Evolutionary conservation across 2,888 invertebrate genomes (phyloP), one percentile per base, ranked within the genome.

Genomic region (Diadromus collaris): DNA sequence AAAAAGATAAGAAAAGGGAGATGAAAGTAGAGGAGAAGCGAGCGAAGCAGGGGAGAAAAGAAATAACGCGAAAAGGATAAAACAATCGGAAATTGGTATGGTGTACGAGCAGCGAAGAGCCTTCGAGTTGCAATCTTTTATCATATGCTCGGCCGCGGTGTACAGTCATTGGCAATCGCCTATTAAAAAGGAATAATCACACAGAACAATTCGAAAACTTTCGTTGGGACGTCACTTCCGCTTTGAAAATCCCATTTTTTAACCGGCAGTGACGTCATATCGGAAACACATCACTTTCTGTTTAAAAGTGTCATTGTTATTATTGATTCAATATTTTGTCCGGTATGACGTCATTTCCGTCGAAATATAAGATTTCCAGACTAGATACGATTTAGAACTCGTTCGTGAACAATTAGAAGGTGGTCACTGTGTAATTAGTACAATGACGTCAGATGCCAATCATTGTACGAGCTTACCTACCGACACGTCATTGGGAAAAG

Each of bases 121-220:
- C 75, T 76, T 73, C 70, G 29, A 75, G 78, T 75, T 74, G 76
- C 80, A 80, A 78, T 80, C 76, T 77, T 80, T 81, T 80, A 79
- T 77, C 76, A 32, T 41, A 76, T 54, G 72, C 67, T 44, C 41
- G 58, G 58, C 60, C 70, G 63, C 67, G 27, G 41, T 19, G 21
- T 24, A 51, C 71, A 72, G 72, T 76, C 60, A 76, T 79, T 48
- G 48, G 58, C 27, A 51, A 4, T 46, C 46, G 24, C 65, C 6
- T 65, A 48, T 48, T 46, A 27, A 29, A 46, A 4, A 16, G 27
- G 3, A 27, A 65, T 44, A 24, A 29, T 16, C 44, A n/a, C 16
- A 7, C 13, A 44, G 32, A 34, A n/a, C 32, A 32, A 19, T n/a
- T 67, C 16, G 9, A 21, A 19, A 6, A 46, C 13, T 16, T 4